phyloP scores from a whole-genome alignment of 2,113 vertebrate species.

The Sorex araneus region DNA sequence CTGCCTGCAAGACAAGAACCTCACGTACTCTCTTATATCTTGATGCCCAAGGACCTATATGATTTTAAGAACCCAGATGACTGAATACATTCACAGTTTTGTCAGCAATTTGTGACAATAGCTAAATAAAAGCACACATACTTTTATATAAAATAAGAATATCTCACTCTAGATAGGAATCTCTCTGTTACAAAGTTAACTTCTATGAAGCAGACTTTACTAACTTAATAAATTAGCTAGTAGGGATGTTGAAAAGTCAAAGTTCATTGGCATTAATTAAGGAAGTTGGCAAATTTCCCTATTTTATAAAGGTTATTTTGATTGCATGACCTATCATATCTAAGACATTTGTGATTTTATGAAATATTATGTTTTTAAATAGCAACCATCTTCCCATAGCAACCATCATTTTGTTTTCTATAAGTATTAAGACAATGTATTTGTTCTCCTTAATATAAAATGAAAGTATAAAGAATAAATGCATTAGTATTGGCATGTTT shows the following conservation, averaged over 20 bases:
- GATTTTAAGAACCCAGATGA: slow-evolving; percentile 35
- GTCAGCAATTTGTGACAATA: slow-evolving; percentile 21
- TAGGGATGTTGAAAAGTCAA: neutral
- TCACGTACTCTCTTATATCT: no score
- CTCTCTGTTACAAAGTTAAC: neutral
- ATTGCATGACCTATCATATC: neutral
- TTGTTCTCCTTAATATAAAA: slow-evolving; percentile 17
- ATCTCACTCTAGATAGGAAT: neutral
- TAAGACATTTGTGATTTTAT: slow-evolving; percentile 39
- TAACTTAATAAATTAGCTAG: slow-evolving; percentile 42
- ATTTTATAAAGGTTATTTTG: slow-evolving; percentile 44
- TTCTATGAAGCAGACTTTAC: neutral
- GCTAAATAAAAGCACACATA: slow-evolving; percentile 1
- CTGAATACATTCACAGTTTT: neutral
- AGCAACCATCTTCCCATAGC: neutral
- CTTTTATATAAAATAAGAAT: slow-evolving; percentile 50
- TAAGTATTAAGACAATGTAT: slow-evolving; percentile 7
- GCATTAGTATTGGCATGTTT: neutral
- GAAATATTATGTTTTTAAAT: neutral
- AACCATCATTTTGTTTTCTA: neutral
- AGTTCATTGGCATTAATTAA: slow-evolving; percentile 57
- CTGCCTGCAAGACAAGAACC: no score
- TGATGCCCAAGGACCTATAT: neutral
- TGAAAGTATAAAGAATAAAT: neutral
- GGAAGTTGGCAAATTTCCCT: neutral